Conservation (phyloP, 2,113 vertebrate genomes). For the Chaetops frenatus region DNA sequence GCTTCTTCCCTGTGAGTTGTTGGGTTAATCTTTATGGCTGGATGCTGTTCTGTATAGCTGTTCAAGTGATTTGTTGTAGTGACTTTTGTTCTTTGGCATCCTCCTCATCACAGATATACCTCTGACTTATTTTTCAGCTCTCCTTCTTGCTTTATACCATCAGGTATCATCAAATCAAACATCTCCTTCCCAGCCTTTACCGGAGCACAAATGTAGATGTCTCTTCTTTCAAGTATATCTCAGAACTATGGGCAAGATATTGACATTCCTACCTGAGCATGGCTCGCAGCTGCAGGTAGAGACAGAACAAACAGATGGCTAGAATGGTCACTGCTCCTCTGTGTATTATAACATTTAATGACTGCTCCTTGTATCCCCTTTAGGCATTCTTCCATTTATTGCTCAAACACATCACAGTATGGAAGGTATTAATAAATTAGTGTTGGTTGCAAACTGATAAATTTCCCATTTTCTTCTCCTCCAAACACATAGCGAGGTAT, state of each 20-base stretch:
- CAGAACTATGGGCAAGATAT: neutral
- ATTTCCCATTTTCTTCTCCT: neutral
- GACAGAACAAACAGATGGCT: neutral
- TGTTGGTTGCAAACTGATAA: neutral
- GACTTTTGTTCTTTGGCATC: neutral
- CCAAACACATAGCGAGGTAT: fast-evolving
- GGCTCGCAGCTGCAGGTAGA: neutral
- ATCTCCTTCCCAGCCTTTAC: neutral
- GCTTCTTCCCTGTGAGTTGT: neutral
- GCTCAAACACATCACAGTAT: neutral
- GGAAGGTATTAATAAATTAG: neutral
- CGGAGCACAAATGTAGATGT: neutral
- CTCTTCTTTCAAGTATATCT: neutral
- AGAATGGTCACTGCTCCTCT: neutral
- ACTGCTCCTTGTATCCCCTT: neutral
- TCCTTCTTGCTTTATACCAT: neutral
- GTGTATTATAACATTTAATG: neutral
- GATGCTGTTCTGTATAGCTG: neutral
- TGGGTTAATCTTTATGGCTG: neutral
- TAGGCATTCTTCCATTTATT: neutral
- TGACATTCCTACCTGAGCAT: neutral
- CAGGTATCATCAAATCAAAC: neutral
- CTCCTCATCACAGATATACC: neutral
- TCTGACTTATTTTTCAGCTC: neutral
- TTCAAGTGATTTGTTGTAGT: neutral